Base-by-base conservation (phyloP, 92 coral and sea anemone genomes). In the Parazoanthus swiftii region DNA sequence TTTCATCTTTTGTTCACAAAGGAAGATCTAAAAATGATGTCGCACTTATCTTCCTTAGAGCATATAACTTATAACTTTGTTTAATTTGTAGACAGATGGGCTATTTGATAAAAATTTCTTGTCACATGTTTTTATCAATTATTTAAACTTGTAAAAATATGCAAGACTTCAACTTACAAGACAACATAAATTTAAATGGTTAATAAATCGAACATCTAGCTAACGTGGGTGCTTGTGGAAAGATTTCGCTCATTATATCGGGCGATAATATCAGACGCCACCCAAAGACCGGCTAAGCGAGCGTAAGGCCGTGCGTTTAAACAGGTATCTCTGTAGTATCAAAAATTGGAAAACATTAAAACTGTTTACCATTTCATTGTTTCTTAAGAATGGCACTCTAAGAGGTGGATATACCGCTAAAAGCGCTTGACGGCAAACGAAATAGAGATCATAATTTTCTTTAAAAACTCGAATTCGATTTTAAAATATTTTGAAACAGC, bases 101-200 rank as follows among this genome's bases (percentile, higher is more conserved):
- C 1, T 74, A 29, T 29, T 29, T 35, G 21, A 66, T 66, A 38
- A 8, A 14, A 29, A 16, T 8, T 9, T 9, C 11, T 42, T 10
- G 63, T 71, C 13, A 25, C 1, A 83, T 20, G 26, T 23, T 20
- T 65, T 70, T 4, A 68, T 83, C 37, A 83, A 83, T 68, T 67
- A 83, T 83, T 83, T 23, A 83, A 37, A n/a, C 16, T 16, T 39
- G 42, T 43, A n/a, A 43, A 26, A 42, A 46, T 25, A 26, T 73
- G n/a, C 77, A 73, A 73, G 77, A 73, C 77, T 33, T 35, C 77
- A 73, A 37, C 42, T 11, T 33, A 73, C 77, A 73, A 29, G 33
- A 13, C 35, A 29, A 2, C 42, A 26, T 33, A 33, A 73, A 33
- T 29, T 35, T 73, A 33, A 73, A 2, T 26, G 3, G 14, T 13